Conservation (phyloP, 2,888 invertebrate species). For the Caenorhabditis sp. region DNA sequence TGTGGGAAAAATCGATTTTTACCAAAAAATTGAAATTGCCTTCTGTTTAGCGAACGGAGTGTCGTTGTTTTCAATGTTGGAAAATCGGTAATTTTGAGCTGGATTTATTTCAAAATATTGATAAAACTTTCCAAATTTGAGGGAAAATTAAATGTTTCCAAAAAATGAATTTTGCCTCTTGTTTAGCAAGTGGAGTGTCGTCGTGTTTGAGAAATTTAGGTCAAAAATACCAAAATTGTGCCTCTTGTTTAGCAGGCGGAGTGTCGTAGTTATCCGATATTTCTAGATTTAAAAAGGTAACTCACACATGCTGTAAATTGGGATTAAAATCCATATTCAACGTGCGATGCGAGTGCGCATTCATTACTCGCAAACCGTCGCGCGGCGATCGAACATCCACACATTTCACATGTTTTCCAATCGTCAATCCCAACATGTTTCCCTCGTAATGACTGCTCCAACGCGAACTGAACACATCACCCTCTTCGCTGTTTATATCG, state of each 20-base stretch:
- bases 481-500: constrained; percentile 74
- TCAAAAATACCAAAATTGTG: background rate
- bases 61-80: too few relatives aligned
- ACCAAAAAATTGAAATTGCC: too few relatives aligned
- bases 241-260: background rate
- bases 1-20: too few relatives aligned
- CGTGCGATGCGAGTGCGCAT: constrained; percentile 86
- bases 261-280: background rate
- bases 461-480: constrained; percentile 79
- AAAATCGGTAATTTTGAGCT: too few relatives aligned
- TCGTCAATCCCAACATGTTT: constrained; percentile 81
- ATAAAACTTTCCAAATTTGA: too few relatives aligned
- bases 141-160: constrained; percentile 76
- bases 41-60: too few relatives aligned
- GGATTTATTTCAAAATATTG: too few relatives aligned
- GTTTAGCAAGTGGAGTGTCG: background rate
- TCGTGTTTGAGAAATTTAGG: too few relatives aligned
- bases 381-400: constrained; percentile 16
- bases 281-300: too few relatives aligned
- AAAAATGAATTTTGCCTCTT: background rate
- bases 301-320: constrained; percentile 76
- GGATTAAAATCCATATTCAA: constrained; percentile 94
- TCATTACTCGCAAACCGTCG: constrained; percentile 84
- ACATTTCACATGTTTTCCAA: constrained; percentile 30
- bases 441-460: constrained; percentile 95